A percentile compares a stretch with the other conserved stretches of the same genome.
Evolutionary conservation across 2,888 invertebrate genomes (phyloP).

Genomic region (Patella pellucida): DNA sequence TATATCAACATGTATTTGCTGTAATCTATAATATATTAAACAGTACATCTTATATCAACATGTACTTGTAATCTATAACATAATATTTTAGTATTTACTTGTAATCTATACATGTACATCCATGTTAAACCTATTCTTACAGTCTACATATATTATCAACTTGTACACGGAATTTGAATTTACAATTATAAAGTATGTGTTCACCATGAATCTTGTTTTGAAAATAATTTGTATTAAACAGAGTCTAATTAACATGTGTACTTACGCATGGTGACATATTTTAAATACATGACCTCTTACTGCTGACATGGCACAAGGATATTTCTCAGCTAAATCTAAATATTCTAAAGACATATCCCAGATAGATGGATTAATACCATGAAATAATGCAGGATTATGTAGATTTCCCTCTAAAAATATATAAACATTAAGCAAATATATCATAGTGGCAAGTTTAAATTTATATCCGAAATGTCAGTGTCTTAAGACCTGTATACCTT

Average conservation of each 20-base stretch:
- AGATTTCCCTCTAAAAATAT: slow-evolving; percentile 89
- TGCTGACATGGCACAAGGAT: slow-evolving; percentile 91
- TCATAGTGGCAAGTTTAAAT: no score
- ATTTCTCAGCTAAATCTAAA: slow-evolving; percentile 82
- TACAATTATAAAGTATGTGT: no score
- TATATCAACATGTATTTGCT: slow-evolving; percentile 73
- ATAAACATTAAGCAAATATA: slow-evolving; percentile 1
- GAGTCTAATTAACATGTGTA: neutral
- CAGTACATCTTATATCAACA: slow-evolving; percentile 74
- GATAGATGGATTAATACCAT: slow-evolving; percentile 78
- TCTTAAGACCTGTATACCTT: no score
- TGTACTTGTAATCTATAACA: slow-evolving; percentile 56
- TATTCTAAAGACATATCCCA: slow-evolving; percentile 94
- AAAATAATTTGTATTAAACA: no score
- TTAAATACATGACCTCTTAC: slow-evolving; percentile 96
- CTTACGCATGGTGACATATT: slow-evolving; percentile 90
- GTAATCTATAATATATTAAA: slow-evolving; percentile 46
- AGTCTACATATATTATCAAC: no score
- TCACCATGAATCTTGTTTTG: no score
- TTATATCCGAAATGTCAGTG: no score
- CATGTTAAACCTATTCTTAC: no score
- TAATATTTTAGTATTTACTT: slow-evolving; percentile 69
- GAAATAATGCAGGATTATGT: slow-evolving; percentile 95
- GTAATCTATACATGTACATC: slow-evolving; percentile 15
- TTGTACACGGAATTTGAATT: no score